phyloP scores from a whole-genome alignment of 2,797 vertebrate species.

The Pygocentrus nattereri region DNA sequence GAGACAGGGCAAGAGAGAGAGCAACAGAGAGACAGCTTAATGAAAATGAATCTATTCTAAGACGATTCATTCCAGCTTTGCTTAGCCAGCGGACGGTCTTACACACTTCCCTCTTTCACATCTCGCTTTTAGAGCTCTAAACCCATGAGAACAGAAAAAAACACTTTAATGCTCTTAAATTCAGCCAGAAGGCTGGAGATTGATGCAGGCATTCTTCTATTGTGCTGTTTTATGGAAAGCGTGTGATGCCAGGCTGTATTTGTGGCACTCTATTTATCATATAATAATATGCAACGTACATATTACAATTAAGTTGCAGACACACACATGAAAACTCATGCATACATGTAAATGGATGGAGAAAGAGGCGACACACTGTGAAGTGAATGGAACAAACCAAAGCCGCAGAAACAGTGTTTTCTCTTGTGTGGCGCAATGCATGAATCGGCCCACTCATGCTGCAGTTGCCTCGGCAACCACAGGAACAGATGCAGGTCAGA shows the following conservation, averaged over 20 bases:
- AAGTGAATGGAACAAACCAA: slow-evolving; percentile 8
- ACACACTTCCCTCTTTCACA: neutral
- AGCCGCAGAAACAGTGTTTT: slow-evolving; percentile 27
- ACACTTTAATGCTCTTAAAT: slow-evolving; percentile 27
- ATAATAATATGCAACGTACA: neutral
- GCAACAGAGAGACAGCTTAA: slow-evolving; percentile 20
- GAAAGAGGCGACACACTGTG: neutral
- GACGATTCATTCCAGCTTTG: slow-evolving; percentile 30
- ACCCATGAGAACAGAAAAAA: slow-evolving; percentile 24
- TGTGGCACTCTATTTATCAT: neutral
- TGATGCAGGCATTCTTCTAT: neutral
- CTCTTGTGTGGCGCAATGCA: slow-evolving; percentile 42
- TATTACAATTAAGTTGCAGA: neutral
- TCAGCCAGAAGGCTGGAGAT: slow-evolving; percentile 2
- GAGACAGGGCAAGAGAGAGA: neutral
- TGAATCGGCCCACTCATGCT: slow-evolving; percentile 57
- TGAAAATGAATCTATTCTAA: slow-evolving; percentile 29
- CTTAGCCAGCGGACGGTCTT: slow-evolving; percentile 17
- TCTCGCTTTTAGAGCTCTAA: slow-evolving; percentile 1
- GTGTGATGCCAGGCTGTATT: neutral
- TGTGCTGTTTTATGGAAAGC: neutral
- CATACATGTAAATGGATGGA: neutral
- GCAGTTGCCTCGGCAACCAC: slow-evolving; percentile 90
- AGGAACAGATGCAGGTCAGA: slow-evolving; percentile 89
- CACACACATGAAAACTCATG: neutral